Evolutionary conservation across 2,888 invertebrate genomes (phyloP).

Genomic region (Rhyacophila evoluta): DNA sequence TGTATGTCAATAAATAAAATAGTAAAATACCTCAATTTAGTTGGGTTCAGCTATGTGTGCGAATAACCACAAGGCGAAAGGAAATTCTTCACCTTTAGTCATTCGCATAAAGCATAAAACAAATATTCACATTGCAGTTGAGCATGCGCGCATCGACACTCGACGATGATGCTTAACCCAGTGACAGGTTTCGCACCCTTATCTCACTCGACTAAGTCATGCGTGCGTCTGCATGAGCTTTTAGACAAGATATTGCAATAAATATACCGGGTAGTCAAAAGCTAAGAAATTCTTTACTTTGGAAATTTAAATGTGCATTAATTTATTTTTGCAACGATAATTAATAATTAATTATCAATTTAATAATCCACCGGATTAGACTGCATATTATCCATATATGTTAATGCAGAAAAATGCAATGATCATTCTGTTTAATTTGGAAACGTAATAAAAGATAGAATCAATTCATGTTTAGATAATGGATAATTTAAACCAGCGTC

Average conservation of each 20-base stretch:
- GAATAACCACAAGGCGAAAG: neutral
- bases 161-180: constrained; percentile 22
- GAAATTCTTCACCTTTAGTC: neutral
- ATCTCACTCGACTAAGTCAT: neutral
- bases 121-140: neutral
- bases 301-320: too few species aligned
- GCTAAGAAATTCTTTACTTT: too few species aligned
- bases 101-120: neutral
- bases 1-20: too few species aligned
- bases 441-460: too few species aligned
- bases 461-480: too few species aligned
- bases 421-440: too few species aligned
- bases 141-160: constrained; percentile 1
- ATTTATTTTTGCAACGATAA: too few species aligned
- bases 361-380: too few species aligned
- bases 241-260: neutral
- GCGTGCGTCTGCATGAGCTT: neutral
- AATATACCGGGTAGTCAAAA: neutral
- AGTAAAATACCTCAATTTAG: neutral
- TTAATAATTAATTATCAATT: too few species aligned
- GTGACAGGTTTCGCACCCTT: constrained; percentile 5
- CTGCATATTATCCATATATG: too few species aligned
- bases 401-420: too few species aligned
- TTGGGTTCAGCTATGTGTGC: neutral
- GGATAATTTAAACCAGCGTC: too few species aligned